Percentiles rank a stretch among this genome's conserved stretches.
Evolutionary conservation across 2,113 vertebrate species (phyloP).

Genomic region (Laterallus jamaicensis): DNA sequence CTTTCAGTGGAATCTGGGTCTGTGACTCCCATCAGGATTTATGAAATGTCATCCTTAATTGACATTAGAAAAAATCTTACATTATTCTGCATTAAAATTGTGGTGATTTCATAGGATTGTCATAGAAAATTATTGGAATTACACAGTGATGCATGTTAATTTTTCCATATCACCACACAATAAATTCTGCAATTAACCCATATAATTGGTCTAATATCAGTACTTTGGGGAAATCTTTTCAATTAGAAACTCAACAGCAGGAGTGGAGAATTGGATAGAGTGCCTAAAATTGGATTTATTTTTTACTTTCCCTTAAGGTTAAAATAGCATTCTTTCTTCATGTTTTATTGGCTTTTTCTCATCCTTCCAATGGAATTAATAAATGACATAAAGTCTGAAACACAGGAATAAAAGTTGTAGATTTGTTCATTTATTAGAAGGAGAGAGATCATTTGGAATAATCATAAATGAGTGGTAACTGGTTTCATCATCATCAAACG

Average conservation of each 20-base stretch:
- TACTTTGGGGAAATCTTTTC: constrained; percentile 53
- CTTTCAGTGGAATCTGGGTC: not conserved
- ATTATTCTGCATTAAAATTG: not conserved
- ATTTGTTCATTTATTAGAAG: not conserved
- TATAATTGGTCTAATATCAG: constrained; percentile 12
- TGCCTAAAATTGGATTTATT: constrained; percentile 36
- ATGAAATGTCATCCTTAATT: not conserved
- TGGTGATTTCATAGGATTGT: constrained; percentile 2
- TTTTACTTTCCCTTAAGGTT: constrained; percentile 22
- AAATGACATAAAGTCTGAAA: not conserved
- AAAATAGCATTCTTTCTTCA: not conserved
- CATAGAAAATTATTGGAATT: constrained; percentile 27
- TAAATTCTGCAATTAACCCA: constrained; percentile 51
- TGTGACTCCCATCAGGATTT: not conserved
- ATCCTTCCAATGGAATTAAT: not conserved
- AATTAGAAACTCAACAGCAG: constrained; percentile 30
- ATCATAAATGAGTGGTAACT: not conserved
- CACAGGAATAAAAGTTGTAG: not conserved
- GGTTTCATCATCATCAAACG: not conserved
- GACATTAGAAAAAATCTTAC: not conserved
- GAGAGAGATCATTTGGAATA: not conserved
- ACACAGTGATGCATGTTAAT: constrained; percentile 21
- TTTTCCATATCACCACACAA: constrained; percentile 19
- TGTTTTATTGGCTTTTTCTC: not conserved
- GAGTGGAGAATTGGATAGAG: not conserved